Percentiles rank a stretch among this genome's conserved stretches.
These are phyloP conservation scores for Podarcis cretensis DNA, from an alignment of 2,113 vertebrate species.

Conservation along the genomic window DNA sequence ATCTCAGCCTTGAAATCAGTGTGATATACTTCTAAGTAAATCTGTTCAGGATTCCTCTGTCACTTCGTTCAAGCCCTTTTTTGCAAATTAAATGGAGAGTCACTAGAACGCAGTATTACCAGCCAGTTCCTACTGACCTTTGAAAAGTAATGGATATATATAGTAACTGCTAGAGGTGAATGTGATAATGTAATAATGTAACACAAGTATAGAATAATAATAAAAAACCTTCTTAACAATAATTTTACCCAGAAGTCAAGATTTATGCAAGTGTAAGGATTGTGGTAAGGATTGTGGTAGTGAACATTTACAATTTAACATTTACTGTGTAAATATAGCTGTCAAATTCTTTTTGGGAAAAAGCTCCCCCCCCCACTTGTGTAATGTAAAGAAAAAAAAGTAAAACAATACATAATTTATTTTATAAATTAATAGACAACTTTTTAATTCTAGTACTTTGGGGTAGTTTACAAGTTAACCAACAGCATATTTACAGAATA, in stretches of 20 bases:
- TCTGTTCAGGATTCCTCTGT: neutral
- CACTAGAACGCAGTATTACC: slow-evolving; percentile 38
- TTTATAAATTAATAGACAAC: neutral
- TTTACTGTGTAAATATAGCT: neutral
- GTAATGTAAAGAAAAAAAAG: neutral
- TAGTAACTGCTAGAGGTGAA: slow-evolving; percentile 49
- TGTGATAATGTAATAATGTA: slow-evolving; percentile 36
- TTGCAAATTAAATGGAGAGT: slow-evolving; percentile 43
- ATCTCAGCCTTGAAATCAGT: neutral
- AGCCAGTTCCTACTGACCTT: slow-evolving; percentile 29
- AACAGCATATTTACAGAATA: neutral
- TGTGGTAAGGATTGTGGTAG: neutral
- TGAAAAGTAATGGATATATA: slow-evolving; percentile 37
- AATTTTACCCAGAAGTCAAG: neutral
- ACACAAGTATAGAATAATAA: neutral
- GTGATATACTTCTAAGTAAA: neutral
- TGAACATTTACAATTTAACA: neutral
- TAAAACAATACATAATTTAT: neutral
- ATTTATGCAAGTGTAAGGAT: neutral
- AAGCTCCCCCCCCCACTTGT: too few species aligned
- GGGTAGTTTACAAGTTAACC: neutral
- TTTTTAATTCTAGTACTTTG: neutral
- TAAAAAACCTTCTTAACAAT: neutral
- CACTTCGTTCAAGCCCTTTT: slow-evolving; percentile 73
- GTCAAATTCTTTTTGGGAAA: neutral